phyloP scores from a whole-genome alignment of 2,888 invertebrate genomes.

The Cheilosia variabilis region DNA sequence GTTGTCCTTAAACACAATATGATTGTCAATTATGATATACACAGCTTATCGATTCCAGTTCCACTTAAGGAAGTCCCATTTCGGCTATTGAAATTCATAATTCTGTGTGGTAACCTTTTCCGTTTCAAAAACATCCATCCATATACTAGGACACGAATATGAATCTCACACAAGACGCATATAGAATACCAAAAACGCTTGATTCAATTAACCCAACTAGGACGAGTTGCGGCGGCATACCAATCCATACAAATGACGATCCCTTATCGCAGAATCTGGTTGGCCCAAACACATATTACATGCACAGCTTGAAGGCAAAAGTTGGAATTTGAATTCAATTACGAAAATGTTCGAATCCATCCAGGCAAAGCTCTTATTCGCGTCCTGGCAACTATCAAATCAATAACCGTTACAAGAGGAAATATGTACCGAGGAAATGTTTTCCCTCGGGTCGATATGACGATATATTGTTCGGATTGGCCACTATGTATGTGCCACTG shows the following conservation, averaged over 20 bases:
- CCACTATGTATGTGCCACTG: background rate
- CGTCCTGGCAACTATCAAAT: constrained; percentile 7
- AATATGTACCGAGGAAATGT: background rate
- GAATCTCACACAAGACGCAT: constrained; percentile 4
- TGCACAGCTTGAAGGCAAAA: background rate
- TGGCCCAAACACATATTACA: background rate
- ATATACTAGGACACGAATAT: background rate
- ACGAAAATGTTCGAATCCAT: constrained; percentile 1
- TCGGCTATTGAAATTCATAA: constrained; percentile 13
- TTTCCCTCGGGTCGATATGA: background rate
- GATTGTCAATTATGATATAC: constrained; percentile 37
- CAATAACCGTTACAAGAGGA: constrained; percentile 2
- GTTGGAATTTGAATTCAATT: constrained; percentile 38
- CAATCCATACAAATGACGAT: background rate
- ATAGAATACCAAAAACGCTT: background rate
- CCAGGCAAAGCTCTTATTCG: constrained; percentile 1
- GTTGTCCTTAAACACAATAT: background rate
- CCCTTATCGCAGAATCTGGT: background rate
- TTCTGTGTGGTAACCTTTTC: constrained; percentile 9
- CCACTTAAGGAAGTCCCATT: constrained; percentile 29
- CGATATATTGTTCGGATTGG: background rate
- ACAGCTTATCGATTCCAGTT: constrained; percentile 24
- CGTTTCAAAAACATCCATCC: background rate
- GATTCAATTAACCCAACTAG: constrained; percentile 24
- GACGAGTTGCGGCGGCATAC: background rate